A percentile compares a stretch with the other conserved stretches of the same genome.
These are phyloP conservation scores for Dendrolimus punctatus DNA, from an alignment of 1,140 invertebrate genomes.

Conservation along the genomic window DNA sequence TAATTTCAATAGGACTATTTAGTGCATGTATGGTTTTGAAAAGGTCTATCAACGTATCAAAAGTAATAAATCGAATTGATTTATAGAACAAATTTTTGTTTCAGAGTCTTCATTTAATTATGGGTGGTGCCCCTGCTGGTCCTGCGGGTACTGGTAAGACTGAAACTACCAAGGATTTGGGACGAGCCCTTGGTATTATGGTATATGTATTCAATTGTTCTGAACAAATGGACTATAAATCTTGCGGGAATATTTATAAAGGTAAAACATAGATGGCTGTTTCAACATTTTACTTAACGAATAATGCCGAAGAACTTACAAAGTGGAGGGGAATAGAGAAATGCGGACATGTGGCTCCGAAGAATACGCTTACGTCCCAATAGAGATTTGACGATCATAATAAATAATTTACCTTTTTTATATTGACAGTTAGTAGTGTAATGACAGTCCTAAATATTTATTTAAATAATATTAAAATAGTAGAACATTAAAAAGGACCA, in stretches of 20 bases:
- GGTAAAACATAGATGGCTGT: constrained; percentile 27
- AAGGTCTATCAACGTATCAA: no score
- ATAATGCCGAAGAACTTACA: no score
- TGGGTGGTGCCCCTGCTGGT: constrained; percentile 94
- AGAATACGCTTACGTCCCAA: no score
- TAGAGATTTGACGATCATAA: no score
- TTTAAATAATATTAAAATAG: no score
- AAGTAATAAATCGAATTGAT: neutral
- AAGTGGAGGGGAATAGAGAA: no score
- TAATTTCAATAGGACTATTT: constrained; percentile 13
- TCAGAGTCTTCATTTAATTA: constrained; percentile 88
- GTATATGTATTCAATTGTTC: constrained; percentile 97
- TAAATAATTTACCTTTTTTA: no score
- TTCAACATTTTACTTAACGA: no score
- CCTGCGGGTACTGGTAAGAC: constrained; percentile 93
- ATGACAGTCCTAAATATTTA: no score
- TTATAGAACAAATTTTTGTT: constrained; percentile 6
- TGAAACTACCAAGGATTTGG: constrained; percentile 95
- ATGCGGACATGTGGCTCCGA: no score
- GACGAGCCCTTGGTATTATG: constrained; percentile 92
- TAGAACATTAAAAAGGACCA: no score
- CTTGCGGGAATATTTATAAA: constrained; percentile 93
- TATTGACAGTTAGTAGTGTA: no score
- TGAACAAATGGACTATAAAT: constrained; percentile 97
- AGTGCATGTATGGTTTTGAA: neutral